A percentile compares a stretch with the other conserved stretches of the same genome.
phyloP scores from a whole-genome alignment of 2,797 vertebrate species.

The Hapalemur alaotrensis region DNA sequence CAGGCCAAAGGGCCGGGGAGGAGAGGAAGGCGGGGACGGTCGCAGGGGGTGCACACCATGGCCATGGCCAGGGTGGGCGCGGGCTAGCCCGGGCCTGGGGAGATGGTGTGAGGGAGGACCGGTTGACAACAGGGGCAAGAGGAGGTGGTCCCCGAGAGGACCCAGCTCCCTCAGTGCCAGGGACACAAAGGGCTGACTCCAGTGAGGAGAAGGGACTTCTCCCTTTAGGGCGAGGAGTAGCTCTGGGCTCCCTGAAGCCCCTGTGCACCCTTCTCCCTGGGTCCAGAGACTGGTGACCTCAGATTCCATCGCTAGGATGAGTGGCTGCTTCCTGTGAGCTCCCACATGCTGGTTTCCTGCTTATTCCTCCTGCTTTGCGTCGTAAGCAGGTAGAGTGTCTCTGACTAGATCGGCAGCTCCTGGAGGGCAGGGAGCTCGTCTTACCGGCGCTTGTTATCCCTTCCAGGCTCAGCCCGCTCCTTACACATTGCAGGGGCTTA shows the following conservation, averaged over 20 bases:
- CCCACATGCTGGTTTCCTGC: not conserved
- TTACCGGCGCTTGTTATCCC: not conserved
- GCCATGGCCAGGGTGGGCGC: not conserved
- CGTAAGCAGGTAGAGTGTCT: not conserved
- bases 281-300: not conserved
- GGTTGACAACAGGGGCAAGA: not conserved
- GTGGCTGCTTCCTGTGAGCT: not conserved
- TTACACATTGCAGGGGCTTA: not conserved
- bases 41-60: not conserved
- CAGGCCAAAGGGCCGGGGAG: not conserved
- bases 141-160: not conserved
- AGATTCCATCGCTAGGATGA: not conserved
- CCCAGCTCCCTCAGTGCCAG: not conserved
- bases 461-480: not conserved
- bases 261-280: not conserved
- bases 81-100: too few species aligned
- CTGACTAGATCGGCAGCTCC: not conserved
- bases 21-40: too few species aligned
- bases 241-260: not conserved
- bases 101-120: not conserved
- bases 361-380: not conserved
- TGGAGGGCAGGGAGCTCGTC: not conserved
- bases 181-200: not conserved
- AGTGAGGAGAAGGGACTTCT: not conserved
- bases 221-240: too few species aligned